phyloP scores from a whole-genome alignment of 2,113 vertebrate genomes.

The Nothoprocta pentlandii region DNA sequence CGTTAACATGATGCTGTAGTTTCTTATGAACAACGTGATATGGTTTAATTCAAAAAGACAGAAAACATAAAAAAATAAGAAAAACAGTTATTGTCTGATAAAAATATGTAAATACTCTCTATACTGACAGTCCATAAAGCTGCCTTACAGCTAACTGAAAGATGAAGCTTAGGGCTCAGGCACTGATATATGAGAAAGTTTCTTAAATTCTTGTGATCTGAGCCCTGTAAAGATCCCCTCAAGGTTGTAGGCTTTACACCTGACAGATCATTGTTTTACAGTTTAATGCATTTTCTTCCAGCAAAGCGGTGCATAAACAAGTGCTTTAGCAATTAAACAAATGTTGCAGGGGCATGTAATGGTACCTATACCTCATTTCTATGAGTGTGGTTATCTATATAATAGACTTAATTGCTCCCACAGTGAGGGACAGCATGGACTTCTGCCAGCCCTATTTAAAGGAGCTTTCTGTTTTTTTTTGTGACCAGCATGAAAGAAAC shows the following conservation, averaged over 20 bases:
- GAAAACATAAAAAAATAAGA: slow-evolving; percentile 51
- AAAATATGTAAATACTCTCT: slow-evolving; percentile 59
- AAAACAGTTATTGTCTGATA: slow-evolving; percentile 43
- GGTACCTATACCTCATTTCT: slow-evolving; percentile 58
- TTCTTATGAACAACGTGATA: slow-evolving; percentile 33
- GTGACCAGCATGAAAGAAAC: slow-evolving; percentile 17
- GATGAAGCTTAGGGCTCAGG: background rate
- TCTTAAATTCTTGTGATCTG: slow-evolving; percentile 41
- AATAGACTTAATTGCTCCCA: slow-evolving; percentile 59
- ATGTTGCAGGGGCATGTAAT: slow-evolving; percentile 36
- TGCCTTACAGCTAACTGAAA: background rate
- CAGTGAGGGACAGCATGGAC: slow-evolving; percentile 28
- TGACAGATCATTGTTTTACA: slow-evolving; percentile 53
- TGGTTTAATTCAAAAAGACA: slow-evolving; percentile 45
- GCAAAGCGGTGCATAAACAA: slow-evolving; percentile 46
- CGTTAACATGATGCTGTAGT: background rate
- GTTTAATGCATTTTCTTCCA: slow-evolving; percentile 44
- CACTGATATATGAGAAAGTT: slow-evolving; percentile 17
- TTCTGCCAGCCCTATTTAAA: slow-evolving; percentile 38
- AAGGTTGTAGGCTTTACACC: slow-evolving; percentile 24
- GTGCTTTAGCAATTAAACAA: slow-evolving; percentile 62
- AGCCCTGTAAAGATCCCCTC: background rate
- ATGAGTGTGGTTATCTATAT: slow-evolving; percentile 51
- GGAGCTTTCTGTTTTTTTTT: background rate
- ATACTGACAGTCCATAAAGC: slow-evolving; percentile 23